These are phyloP conservation scores for Nettapus auritus DNA, from an alignment of 2,113 vertebrate species.

Conservation along the genomic window DNA sequence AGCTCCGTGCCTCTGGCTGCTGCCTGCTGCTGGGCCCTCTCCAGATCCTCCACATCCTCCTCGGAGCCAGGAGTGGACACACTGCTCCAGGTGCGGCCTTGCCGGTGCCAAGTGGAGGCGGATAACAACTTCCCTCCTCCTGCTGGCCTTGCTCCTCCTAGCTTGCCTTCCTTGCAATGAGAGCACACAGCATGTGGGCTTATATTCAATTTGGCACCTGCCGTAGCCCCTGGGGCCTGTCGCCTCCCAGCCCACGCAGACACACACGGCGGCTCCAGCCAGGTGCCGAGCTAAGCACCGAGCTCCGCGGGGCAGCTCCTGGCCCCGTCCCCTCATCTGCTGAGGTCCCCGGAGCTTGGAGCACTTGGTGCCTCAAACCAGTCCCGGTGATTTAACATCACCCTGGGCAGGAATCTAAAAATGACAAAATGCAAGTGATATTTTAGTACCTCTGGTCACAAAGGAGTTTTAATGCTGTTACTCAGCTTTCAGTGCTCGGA, in stretches of 20 bases:
- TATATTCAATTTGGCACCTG: neutral
- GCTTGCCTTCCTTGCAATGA: neutral
- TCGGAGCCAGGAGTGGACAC: neutral
- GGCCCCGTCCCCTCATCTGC: neutral
- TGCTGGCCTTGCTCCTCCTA: neutral
- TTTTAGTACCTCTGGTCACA: neutral
- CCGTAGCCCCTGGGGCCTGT: neutral
- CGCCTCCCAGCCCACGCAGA: neutral
- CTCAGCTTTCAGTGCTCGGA: neutral
- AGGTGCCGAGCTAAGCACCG: neutral
- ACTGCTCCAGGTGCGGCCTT: neutral
- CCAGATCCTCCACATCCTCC: neutral
- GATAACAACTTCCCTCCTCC: neutral
- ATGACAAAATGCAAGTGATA: fast-evolving
- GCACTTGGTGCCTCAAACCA: neutral
- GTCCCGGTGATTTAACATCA: neutral
- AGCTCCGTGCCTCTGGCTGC: neutral
- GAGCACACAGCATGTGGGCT: neutral
- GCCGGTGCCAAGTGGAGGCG: neutral
- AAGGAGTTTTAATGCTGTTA: neutral
- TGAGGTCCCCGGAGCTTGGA: neutral
- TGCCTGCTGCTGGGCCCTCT: neutral
- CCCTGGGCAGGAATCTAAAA: neutral
- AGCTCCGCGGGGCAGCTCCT: neutral
- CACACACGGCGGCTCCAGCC: neutral